Evolutionary conservation across 2,888 invertebrate genomes (phyloP).

Genomic region (Apotomis capreana): DNA sequence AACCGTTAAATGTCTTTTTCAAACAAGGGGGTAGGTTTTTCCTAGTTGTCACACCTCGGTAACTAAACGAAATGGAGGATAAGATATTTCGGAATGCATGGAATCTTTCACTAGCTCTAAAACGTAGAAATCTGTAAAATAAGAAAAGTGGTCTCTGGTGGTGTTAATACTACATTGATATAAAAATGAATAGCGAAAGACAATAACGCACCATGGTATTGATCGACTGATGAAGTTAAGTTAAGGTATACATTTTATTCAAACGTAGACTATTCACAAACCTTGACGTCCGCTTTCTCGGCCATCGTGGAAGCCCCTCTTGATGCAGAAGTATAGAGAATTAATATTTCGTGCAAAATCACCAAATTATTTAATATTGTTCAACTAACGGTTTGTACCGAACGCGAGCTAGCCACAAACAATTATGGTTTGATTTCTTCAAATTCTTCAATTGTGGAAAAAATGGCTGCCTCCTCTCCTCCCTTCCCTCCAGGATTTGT

Average conservation of each 20-base stretch:
- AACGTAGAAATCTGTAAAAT: not conserved
- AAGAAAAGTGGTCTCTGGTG: not conserved
- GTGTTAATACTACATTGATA: not conserved
- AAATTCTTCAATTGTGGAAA: slow-evolving; percentile 31
- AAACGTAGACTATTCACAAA: slow-evolving; percentile 50
- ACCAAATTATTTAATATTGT: slow-evolving; percentile 11
- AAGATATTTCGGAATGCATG: not conserved
- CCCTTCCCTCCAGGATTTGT: slow-evolving; percentile 21
- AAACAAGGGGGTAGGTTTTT: slow-evolving; percentile 29
- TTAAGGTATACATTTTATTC: slow-evolving; percentile 29
- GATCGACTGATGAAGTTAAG: slow-evolving; percentile 27
- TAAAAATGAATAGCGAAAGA: not conserved
- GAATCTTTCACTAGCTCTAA: not conserved
- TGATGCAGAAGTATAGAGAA: slow-evolving; percentile 19
- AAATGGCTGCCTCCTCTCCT: slow-evolving; percentile 33
- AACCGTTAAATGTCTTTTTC: slow-evolving; percentile 12
- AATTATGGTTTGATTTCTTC: slow-evolving; percentile 30
- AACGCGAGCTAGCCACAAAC: slow-evolving; percentile 26
- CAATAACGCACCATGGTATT: slow-evolving; percentile 9
- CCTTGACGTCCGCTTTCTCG: slow-evolving; percentile 68
- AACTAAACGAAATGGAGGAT: slow-evolving; percentile 33
- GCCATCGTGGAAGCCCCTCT: slow-evolving; percentile 57
- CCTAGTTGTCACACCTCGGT: slow-evolving; percentile 22
- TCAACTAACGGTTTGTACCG: slow-evolving; percentile 3
- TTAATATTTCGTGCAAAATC: slow-evolving; percentile 2